Percentiles rank a stretch among this genome's conserved stretches.
Evolutionary conservation across 2,797 vertebrate genomes (phyloP).

Genomic region (Thaleichthys pacificus): DNA sequence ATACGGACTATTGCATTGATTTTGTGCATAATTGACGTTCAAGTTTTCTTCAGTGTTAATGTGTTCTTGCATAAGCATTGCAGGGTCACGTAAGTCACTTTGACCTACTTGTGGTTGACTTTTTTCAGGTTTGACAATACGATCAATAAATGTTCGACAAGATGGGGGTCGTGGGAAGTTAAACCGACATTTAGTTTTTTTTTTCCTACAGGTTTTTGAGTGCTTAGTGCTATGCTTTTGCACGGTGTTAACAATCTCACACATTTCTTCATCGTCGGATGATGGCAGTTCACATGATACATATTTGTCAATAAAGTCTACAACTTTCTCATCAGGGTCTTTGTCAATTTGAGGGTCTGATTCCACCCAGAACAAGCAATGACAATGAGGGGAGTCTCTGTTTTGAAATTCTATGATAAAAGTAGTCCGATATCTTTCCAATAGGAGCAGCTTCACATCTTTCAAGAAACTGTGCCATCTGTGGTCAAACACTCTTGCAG

Average conservation of each 20-base stretch:
- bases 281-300: not conserved
- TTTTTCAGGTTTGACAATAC: not conserved
- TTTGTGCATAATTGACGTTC: too few relatives aligned
- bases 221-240: too few relatives aligned
- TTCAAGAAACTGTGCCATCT: too few relatives aligned
- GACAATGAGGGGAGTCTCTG: constrained; percentile 28
- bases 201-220: not conserved
- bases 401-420: constrained; percentile 33
- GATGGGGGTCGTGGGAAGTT: not conserved
- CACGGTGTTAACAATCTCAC: too few relatives aligned
- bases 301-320: not conserved
- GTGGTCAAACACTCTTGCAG: too few relatives aligned
- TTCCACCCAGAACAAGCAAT: constrained; percentile 5
- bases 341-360: not conserved
- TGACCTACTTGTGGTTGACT: not conserved
- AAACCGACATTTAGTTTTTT: not conserved
- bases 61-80: too few relatives aligned
- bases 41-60: too few relatives aligned
- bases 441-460: constrained; percentile 15
- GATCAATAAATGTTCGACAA: not conserved
- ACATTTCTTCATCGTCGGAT: too few relatives aligned
- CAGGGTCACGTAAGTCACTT: too few relatives aligned
- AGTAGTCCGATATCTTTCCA: constrained; percentile 21
- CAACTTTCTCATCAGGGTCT: constrained; percentile 11
- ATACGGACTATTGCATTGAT: too few relatives aligned